A percentile compares a stretch with the other conserved stretches of the same genome.
phyloP scores from a whole-genome alignment of 2,797 vertebrate species.

The Otolemur crassicaudatus region DNA sequence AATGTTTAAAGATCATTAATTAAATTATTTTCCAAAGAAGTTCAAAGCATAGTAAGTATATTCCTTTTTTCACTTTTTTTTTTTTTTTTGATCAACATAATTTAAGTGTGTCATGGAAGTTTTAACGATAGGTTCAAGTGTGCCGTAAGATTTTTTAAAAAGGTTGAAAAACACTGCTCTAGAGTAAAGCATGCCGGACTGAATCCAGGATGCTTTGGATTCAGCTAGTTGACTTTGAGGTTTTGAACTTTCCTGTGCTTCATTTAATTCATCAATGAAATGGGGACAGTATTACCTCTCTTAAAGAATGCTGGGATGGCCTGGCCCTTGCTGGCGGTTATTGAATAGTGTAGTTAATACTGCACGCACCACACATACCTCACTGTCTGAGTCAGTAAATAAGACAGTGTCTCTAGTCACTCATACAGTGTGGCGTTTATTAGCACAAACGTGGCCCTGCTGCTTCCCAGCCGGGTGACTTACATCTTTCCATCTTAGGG shows the following conservation, averaged over 20 bases:
- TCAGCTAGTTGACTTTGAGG: neutral
- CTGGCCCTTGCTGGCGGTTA: neutral
- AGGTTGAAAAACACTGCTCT: neutral
- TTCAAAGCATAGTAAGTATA: too few relatives aligned
- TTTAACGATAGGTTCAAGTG: too few relatives aligned
- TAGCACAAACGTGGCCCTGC: neutral
- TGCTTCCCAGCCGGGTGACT: neutral
- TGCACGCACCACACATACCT: too few relatives aligned
- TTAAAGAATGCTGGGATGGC: neutral
- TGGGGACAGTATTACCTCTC: neutral
- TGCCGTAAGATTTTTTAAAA: too few relatives aligned
- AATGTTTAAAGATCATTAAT: too few relatives aligned
- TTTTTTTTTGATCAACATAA: too few relatives aligned
- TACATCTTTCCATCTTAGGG: neutral
- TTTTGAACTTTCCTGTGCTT: neutral
- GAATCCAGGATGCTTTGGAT: neutral
- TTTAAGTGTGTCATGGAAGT: too few relatives aligned
- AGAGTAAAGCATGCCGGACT: rapidly evolving
- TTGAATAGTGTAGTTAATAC: neutral
- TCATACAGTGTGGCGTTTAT: neutral
- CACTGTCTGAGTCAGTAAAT: neutral
- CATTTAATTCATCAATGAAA: neutral
- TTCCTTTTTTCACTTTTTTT: too few relatives aligned
- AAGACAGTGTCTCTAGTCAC: neutral
- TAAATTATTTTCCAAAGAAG: too few relatives aligned